Evolutionary conservation across 37 sponge, comb jelly and placozoan genomes (phyloP).

Genomic region (Hexactinellida sp.): DNA sequence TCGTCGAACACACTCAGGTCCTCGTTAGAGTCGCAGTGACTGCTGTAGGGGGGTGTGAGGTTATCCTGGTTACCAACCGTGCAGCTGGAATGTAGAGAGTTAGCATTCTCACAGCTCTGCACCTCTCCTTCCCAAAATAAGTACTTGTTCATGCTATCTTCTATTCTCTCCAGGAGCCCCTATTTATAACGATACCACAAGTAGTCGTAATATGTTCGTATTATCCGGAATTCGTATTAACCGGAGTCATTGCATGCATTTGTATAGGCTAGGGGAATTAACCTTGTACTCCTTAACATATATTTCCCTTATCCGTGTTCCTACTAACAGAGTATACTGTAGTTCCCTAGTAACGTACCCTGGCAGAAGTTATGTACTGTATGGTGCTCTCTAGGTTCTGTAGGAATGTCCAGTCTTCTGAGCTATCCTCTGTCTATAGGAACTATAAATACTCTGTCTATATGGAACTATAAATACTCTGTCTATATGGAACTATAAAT

Average conservation of each 20-base stretch:
- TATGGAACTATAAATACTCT: too few relatives aligned
- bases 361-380: conserved; percentile 39
- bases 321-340: too few relatives aligned
- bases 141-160: conserved; percentile 58
- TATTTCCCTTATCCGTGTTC: too few relatives aligned
- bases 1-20: conserved; percentile 35
- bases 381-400: conserved; percentile 52
- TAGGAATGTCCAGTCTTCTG: conserved; percentile 37
- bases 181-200: conserved; percentile 19
- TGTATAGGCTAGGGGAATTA: too few relatives aligned
- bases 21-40: conserved; percentile 18
- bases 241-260: too few relatives aligned
- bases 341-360: conserved; percentile 27
- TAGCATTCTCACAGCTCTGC: conserved; percentile 43
- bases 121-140: conserved; percentile 85
- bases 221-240: too few relatives aligned
- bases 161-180: conserved; percentile 52
- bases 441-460: too few relatives aligned
- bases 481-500: too few relatives aligned
- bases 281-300: too few relatives aligned
- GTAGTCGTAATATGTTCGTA: too few relatives aligned
- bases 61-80: background rate
- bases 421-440: conserved; percentile 23
- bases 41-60: background rate
- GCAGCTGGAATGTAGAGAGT: background rate